phyloP scores from a whole-genome alignment of 1,140 invertebrate species.

The Diorhabda elongata region DNA sequence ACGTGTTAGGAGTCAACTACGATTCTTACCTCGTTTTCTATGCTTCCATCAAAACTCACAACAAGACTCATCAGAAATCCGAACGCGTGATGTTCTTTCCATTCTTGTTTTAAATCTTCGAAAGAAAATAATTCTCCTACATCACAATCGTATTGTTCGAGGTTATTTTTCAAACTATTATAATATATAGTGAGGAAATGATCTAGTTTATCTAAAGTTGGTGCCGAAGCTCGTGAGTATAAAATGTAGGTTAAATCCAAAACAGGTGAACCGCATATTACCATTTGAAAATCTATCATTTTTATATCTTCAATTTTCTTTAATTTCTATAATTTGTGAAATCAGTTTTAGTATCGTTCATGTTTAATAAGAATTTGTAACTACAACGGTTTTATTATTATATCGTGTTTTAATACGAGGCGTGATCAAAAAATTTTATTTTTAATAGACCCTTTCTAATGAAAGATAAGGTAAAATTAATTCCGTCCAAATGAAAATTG shows the following conservation, averaged over 20 bases:
- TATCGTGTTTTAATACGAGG: no score
- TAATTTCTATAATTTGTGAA: conserved; percentile 7
- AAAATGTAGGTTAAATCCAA: conserved; percentile 56
- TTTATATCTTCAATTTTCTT: conserved; percentile 13
- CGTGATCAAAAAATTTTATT: no score
- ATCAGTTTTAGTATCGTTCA: no score
- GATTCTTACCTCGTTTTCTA: no score
- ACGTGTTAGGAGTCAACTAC: no score
- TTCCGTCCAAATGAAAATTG: no score
- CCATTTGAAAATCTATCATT: conserved; percentile 55
- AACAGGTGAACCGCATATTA: conserved; percentile 53
- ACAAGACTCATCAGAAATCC: conserved; percentile 28
- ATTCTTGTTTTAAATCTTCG: conserved; percentile 43
- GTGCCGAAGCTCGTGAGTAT: conserved; percentile 51
- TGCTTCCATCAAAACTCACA: no score
- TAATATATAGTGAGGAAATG: conserved; percentile 54
- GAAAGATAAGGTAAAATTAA: no score
- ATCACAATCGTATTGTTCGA: conserved; percentile 45
- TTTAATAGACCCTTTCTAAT: no score
- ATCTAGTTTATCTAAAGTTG: conserved; percentile 48
- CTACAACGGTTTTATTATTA: no score
- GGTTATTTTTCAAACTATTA: conserved; percentile 45
- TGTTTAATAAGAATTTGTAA: no score
- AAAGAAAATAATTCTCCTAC: conserved; percentile 49
- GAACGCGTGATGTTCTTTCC: conserved; percentile 41